Evolutionary conservation across 2,113 vertebrate species (phyloP).

Genomic region (Syngnathus floridae): DNA sequence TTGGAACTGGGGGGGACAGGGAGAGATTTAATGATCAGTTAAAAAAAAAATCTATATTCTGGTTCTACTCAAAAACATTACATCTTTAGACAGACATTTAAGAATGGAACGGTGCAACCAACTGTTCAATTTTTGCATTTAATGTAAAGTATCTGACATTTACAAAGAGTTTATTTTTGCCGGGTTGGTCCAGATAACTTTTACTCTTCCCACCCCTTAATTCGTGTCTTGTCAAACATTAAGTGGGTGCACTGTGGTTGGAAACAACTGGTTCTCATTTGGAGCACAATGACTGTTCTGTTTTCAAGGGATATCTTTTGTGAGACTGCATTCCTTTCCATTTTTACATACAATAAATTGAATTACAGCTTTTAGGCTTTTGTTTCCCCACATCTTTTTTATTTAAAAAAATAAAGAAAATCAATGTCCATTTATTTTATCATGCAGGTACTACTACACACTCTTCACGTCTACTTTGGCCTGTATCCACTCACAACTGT

Average conservation of each 20-base stretch:
- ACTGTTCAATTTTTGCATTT: not conserved
- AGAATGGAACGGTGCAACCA: not conserved
- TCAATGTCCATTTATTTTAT: conserved; percentile 63
- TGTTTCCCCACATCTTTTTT: not conserved
- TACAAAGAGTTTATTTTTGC: conserved; percentile 9
- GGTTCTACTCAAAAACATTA: not conserved
- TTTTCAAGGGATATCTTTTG: conserved; percentile 34
- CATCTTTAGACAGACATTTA: not conserved
- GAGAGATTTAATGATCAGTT: no score
- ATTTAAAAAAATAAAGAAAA: conserved; percentile 50
- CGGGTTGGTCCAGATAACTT: not conserved
- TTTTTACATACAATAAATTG: conserved; percentile 38
- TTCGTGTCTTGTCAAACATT: conserved; percentile 37
- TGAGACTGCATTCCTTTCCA: conserved; percentile 56
- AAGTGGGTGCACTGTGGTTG: conserved; percentile 24
- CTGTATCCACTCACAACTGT: conserved; percentile 45
- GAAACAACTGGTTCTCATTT: conserved; percentile 57
- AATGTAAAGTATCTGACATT: conserved; percentile 6
- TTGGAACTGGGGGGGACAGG: no score
- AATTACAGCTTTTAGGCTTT: conserved; percentile 32
- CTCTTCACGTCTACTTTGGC: conserved; percentile 27
- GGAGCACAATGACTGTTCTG: conserved; percentile 45
- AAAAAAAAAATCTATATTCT: no score
- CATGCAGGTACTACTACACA: conserved; percentile 51
- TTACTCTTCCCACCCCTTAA: conserved; percentile 14